Percentiles rank a stretch among this genome's conserved stretches.
These are phyloP conservation scores for Hydropotes inermis DNA, from an alignment of 2,113 vertebrate genomes.

Conservation along the genomic window DNA sequence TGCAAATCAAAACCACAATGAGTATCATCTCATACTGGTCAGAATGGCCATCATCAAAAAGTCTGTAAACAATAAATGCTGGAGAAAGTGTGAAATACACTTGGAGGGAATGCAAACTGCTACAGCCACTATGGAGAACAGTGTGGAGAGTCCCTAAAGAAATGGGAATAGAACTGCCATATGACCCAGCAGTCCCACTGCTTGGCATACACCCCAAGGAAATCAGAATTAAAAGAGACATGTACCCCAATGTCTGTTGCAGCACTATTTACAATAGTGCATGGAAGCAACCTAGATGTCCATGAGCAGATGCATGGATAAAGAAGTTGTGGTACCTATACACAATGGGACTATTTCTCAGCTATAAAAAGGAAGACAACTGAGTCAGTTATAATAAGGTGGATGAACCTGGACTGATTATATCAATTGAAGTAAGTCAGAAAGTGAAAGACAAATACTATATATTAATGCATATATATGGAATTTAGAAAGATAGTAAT, in stretches of 20 bases:
- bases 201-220: not conserved
- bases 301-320: not conserved
- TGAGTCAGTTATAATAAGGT: not conserved
- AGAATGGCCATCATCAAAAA: not conserved
- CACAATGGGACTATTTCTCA: not conserved
- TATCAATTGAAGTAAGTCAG: not conserved
- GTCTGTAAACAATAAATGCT: not conserved
- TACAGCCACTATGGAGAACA: not conserved
- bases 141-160: not conserved
- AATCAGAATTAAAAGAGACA: not conserved
- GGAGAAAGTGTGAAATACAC: not conserved
- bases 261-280: accelerated
- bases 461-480: not conserved
- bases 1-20: not conserved
- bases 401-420: not conserved
- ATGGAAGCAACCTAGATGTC: not conserved
- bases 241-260: not conserved
- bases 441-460: not conserved
- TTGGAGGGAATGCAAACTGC: not conserved
- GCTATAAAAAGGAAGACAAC: not conserved
- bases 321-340: not conserved
- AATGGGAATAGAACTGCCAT: not conserved
- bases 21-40: not conserved
- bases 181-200: not conserved
- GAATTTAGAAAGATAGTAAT: not conserved